Percentiles rank a stretch among this genome's conserved stretches.
Conservation (phyloP, 2,797 vertebrate species). For the Salmo trutta region DNA sequence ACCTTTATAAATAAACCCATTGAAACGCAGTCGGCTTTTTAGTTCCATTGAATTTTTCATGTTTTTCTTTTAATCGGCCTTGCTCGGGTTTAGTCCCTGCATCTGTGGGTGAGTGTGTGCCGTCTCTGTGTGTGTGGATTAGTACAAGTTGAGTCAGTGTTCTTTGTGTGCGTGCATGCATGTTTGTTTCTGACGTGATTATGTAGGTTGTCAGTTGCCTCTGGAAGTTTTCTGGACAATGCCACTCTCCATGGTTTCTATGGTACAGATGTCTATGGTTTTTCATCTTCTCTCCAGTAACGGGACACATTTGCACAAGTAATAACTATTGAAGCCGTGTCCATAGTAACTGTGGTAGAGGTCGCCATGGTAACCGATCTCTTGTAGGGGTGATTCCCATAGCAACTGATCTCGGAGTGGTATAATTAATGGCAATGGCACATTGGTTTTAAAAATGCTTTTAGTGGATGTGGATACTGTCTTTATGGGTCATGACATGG, state of each 20-base stretch:
- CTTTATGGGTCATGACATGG: neutral
- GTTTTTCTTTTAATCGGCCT: constrained; percentile 25
- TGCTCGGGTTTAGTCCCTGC: neutral
- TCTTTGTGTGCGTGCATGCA: neutral
- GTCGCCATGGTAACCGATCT: constrained; percentile 30
- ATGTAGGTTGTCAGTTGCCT: neutral
- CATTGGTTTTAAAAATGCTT: neutral
- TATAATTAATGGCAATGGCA: neutral
- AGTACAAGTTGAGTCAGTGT: constrained; percentile 27
- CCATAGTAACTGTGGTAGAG: constrained; percentile 50
- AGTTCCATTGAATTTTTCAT: constrained; percentile 35
- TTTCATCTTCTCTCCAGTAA: constrained; percentile 29
- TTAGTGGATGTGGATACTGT: neutral
- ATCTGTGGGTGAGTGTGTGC: neutral
- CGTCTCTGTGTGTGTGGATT: neutral
- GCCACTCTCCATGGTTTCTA: constrained; percentile 41
- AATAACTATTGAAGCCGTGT: constrained; percentile 39
- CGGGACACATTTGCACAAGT: constrained; percentile 31
- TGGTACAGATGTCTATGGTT: constrained; percentile 41
- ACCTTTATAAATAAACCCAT: constrained; percentile 40
- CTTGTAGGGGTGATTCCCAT: constrained; percentile 22
- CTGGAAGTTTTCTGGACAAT: constrained; percentile 30
- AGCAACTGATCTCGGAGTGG: constrained; percentile 25
- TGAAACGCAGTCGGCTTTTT: constrained; percentile 31
- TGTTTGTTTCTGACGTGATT: constrained; percentile 11